Conservation (phyloP, 2,888 invertebrate species). For the Chrysolina oricalcia region DNA sequence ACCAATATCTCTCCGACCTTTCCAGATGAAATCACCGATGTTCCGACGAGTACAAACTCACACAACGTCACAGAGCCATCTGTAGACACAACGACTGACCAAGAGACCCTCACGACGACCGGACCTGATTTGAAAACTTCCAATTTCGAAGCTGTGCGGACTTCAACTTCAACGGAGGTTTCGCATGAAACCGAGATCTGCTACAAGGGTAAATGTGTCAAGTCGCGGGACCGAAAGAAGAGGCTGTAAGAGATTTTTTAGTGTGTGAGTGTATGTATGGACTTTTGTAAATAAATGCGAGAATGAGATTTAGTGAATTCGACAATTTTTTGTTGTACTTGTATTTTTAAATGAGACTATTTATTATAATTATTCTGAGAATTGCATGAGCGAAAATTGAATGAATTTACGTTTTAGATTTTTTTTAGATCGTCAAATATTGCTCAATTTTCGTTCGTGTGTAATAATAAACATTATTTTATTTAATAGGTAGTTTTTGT, state of each 20-base stretch:
- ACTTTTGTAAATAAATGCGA: conserved; percentile 25
- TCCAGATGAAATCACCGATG: conserved; percentile 62
- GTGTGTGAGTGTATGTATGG: not conserved
- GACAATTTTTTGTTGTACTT: conserved; percentile 29
- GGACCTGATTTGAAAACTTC: conserved; percentile 37
- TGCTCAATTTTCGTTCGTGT: conserved; percentile 4
- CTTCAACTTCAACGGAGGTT: conserved; percentile 86
- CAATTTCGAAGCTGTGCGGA: conserved; percentile 71
- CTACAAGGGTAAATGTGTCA: conserved; percentile 88
- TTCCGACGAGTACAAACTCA: conserved; percentile 47
- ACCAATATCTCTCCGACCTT: conserved; percentile 59
- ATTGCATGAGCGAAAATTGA: conserved; percentile 34
- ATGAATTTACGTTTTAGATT: conserved; percentile 23
- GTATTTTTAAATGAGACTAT: conserved; percentile 39
- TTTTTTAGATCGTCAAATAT: not conserved
- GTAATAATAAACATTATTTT: conserved; percentile 16
- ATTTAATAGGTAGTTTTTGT: not conserved
- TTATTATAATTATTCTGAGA: conserved; percentile 33
- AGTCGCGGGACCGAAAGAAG: conserved; percentile 70
- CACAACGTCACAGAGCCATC: conserved; percentile 50
- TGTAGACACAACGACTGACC: conserved; percentile 46
- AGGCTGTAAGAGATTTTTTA: conserved; percentile 41
- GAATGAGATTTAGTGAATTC: conserved; percentile 3
- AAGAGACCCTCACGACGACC: conserved; percentile 61
- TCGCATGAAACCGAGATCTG: conserved; percentile 93